These are phyloP conservation scores for Hemibagrus wyckioides DNA, from an alignment of 2,113 vertebrate genomes.

Conservation along the genomic window DNA sequence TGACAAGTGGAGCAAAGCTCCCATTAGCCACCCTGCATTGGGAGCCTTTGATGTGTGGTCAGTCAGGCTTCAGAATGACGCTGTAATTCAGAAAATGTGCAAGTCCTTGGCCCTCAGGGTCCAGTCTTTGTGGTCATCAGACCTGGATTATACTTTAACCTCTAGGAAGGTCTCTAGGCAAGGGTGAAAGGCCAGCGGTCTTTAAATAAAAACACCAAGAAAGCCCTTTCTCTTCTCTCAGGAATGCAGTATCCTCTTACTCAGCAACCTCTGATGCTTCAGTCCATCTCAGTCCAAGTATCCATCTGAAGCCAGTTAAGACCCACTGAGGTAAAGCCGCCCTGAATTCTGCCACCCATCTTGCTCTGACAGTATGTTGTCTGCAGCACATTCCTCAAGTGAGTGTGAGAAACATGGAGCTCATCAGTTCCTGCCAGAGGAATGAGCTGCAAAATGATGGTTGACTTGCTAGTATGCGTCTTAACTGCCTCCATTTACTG, in stretches of 20 bases:
- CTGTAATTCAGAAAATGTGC: conserved; percentile 77
- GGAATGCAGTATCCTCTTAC: conserved; percentile 51
- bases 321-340: conserved; percentile 2
- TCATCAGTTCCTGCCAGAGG: conserved; percentile 27
- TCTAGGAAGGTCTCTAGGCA: conserved; percentile 64
- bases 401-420: conserved; percentile 18
- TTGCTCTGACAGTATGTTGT: conserved; percentile 25
- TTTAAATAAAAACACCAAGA: conserved; percentile 49
- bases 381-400: conserved; percentile 35
- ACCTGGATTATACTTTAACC: conserved; percentile 81
- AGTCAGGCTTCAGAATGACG: conserved; percentile 62
- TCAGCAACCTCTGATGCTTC: conserved; percentile 13
- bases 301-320: conserved; percentile 44
- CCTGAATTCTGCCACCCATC: conserved; percentile 22
- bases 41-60: conserved; percentile 68
- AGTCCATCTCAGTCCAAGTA: conserved; percentile 7
- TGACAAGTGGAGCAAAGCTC: conserved; percentile 45
- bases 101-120: conserved; percentile 70
- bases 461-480: conserved; percentile 29
- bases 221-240: conserved; percentile 57
- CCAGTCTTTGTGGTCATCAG: conserved; percentile 76
- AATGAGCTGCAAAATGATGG: conserved; percentile 32
- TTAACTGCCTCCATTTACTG: conserved; percentile 28
- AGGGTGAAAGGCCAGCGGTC: conserved; percentile 79
- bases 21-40: conserved; percentile 44